Base-by-base conservation (phyloP, 1,140 invertebrate genomes). In the Drosophila prosaltans region DNA sequence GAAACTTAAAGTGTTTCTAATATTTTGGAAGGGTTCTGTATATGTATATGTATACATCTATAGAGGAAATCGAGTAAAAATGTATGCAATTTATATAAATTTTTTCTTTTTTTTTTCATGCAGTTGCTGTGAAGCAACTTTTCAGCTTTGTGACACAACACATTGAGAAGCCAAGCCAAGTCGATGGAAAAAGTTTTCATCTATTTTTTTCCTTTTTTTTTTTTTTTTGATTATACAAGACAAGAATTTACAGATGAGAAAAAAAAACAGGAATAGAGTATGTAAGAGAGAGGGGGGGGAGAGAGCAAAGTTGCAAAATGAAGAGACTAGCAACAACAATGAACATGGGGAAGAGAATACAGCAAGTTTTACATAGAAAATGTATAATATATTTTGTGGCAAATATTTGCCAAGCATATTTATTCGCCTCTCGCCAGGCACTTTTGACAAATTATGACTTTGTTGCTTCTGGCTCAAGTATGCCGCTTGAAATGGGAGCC, bases 361-460 rank as follows among this genome's bases (percentile, higher is more conserved):
- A 21, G 45, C 67, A 57, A 65, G 59, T 65, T 78, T 62, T 65
- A 62, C 61, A 72, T 73, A 71, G 76, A 83, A 74, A 77, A 88
- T 55, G 24, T 51, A 51, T 8, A 48, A 68, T 70, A 72, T 72
- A 86, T 86, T 88, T 77, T 71, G 66, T 70, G 73, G 70, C 75
- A 82, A 86, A 79, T 81, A 88, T 86, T 81, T 88, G 74, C 59
- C 62, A 43, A 86, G 82, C 79, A 88, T 85, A 77, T 77, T 77
- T 77, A 77, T 77, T 71, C 59, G 61, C 60, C 60, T 77, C 68
- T 55, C 60, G 64, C 66, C 63, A 78, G 63, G 65, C 76, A 79
- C 83, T 88, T 88, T 80, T 89, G 84, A 83, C 83, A 89, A 88
- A 88, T 88, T 88, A 88, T 88, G 83, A 89, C 77, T 85, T 69